phyloP scores from a whole-genome alignment of 2,797 vertebrate genomes.

The Anabacerthia variegaticeps region DNA sequence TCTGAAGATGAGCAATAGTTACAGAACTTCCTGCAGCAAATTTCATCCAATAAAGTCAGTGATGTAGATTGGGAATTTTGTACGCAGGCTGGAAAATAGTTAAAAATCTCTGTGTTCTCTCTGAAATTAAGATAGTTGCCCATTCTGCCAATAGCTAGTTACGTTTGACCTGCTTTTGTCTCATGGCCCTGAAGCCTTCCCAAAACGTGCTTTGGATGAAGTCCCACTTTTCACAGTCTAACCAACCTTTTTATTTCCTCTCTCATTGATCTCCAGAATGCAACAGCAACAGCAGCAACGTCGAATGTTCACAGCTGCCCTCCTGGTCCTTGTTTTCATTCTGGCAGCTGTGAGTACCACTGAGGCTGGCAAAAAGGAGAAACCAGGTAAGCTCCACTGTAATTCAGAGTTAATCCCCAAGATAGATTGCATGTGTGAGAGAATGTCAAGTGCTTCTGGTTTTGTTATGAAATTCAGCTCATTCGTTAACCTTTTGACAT shows the following conservation, averaged over 20 bases:
- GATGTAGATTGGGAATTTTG: background rate
- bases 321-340: constrained; percentile 77
- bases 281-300: constrained; percentile 70
- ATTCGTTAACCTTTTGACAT: constrained; percentile 11
- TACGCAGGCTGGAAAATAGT: background rate
- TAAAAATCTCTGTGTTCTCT: background rate
- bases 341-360: constrained; percentile 74
- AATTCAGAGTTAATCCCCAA: background rate
- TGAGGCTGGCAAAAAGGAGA: constrained; percentile 81
- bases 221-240: background rate
- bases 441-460: background rate
- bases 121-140: background rate
- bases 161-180: background rate
- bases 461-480: background rate
- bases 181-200: background rate
- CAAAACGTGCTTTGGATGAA: background rate
- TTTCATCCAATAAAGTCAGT: background rate
- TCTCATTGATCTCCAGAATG: constrained; percentile 72
- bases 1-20: background rate
- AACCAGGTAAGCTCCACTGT: constrained; percentile 71
- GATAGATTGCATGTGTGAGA: background rate
- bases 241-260: background rate
- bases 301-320: constrained; percentile 69
- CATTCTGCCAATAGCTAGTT: background rate
- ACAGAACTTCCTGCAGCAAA: background rate